A percentile compares a stretch with the other conserved stretches of the same genome.
phyloP scores from a whole-genome alignment of 1,140 invertebrate genomes.

The Conus ventricosus region DNA sequence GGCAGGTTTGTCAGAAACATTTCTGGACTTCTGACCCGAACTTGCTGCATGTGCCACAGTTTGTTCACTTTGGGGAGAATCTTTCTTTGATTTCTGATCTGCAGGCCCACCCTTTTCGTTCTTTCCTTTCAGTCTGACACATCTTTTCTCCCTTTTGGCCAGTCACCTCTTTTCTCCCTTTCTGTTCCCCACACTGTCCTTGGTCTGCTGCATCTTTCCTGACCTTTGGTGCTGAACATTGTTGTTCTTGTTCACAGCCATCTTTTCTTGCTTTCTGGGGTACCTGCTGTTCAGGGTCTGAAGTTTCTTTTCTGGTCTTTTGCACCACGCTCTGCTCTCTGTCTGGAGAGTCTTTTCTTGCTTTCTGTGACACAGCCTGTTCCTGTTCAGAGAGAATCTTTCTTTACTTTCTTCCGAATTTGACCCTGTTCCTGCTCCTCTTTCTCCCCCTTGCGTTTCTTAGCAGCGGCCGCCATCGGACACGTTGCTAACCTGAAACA shows the following conservation, averaged over 20 bases:
- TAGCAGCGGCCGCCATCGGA: constrained; percentile 62
- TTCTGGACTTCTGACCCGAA: constrained; percentile 2
- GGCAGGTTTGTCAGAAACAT: constrained; percentile 26
- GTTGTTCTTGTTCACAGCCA: not conserved
- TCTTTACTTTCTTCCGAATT: constrained; percentile 19
- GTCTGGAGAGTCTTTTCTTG: not conserved
- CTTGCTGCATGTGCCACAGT: not conserved
- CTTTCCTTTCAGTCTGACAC: not conserved
- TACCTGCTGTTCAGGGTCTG: not conserved
- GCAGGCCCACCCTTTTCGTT: not conserved
- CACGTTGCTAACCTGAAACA: constrained; percentile 57
- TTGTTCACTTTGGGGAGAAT: not conserved
- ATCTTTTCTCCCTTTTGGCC: constrained; percentile 20
- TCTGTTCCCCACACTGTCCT: not conserved
- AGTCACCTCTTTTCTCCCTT: constrained; percentile 28
- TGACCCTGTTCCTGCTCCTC: constrained; percentile 30
- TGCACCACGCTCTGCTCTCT: not conserved
- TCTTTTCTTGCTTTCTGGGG: not conserved
- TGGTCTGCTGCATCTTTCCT: not conserved
- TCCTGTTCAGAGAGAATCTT: not conserved
- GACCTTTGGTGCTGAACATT: not conserved
- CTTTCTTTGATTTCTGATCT: not conserved
- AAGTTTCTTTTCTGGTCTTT: not conserved
- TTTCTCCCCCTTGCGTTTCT: constrained; percentile 48
- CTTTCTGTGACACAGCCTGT: not conserved